phyloP scores from a whole-genome alignment of 2,113 vertebrate genomes.

The Nettapus auritus region DNA sequence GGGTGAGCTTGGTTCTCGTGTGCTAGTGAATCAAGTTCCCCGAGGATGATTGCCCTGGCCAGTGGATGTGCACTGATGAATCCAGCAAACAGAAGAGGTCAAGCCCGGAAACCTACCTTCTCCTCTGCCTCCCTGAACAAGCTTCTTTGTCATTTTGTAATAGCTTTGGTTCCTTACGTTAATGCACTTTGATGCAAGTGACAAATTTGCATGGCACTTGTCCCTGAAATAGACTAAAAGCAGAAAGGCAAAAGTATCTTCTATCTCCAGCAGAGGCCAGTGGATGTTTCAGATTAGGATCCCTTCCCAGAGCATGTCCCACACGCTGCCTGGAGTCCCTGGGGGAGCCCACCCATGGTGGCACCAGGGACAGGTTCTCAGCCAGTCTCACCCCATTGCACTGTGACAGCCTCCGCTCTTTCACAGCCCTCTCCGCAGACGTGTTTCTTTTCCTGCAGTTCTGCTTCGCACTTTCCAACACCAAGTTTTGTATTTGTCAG shows the following conservation, averaged over 20 bases:
- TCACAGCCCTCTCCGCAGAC: background rate
- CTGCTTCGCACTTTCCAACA: conserved; percentile 12
- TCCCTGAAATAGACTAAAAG: background rate
- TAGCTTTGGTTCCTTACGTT: background rate
- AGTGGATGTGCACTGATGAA: background rate
- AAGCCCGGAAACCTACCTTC: background rate
- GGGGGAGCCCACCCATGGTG: fast-evolving
- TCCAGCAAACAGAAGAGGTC: background rate
- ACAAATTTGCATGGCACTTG: background rate
- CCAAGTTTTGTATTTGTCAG: conserved; percentile 30
- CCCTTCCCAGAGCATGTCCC: background rate
- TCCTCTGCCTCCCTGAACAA: background rate
- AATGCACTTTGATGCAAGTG: background rate
- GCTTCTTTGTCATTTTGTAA: background rate
- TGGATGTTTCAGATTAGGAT: background rate
- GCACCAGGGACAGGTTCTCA: background rate
- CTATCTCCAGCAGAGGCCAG: background rate
- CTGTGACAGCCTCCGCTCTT: background rate
- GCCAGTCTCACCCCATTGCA: background rate
- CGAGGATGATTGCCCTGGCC: background rate
- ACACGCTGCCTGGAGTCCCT: too few species aligned
- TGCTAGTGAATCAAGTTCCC: background rate
- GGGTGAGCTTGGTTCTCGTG: background rate
- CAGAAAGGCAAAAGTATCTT: background rate
- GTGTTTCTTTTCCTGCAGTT: background rate